Conservation (phyloP, 2,888 invertebrate species). For the Serrognathus titanus region DNA sequence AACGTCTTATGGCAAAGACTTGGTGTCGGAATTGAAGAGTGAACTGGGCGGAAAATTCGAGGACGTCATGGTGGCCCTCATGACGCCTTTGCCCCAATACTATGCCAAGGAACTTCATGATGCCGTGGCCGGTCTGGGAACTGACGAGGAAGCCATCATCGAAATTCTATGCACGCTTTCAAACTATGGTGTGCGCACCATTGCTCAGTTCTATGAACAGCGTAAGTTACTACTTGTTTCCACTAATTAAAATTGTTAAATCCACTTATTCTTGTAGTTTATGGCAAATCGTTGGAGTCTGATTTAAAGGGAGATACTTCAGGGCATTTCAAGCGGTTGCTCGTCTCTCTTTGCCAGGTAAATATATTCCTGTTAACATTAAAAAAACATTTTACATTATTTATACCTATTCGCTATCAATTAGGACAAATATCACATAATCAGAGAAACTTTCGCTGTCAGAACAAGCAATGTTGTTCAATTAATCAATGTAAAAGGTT, state of each 20-base stretch:
- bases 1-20: constrained; percentile 84
- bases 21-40: constrained; percentile 77
- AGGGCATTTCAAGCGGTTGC: constrained; percentile 90
- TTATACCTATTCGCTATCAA: constrained; percentile 15
- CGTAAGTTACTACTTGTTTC: constrained; percentile 52
- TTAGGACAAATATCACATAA: not conserved
- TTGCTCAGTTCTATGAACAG: constrained; percentile 79
- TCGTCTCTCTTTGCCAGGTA: constrained; percentile 77
- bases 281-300: constrained; percentile 74
- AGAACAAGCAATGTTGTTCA: not conserved
- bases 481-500: too few relatives aligned
- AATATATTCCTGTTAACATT: constrained; percentile 8
- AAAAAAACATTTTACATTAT: not conserved
- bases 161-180: constrained; percentile 90
- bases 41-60: constrained; percentile 88
- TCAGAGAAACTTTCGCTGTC: not conserved
- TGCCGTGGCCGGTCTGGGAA: constrained; percentile 82
- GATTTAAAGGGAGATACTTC: constrained; percentile 91
- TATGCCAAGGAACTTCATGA: constrained; percentile 87
- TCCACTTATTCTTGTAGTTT: constrained; percentile 58
- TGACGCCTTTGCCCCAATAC: constrained; percentile 87
- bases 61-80: constrained; percentile 83
- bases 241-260: not conserved
- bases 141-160: constrained; percentile 86
- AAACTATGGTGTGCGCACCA: constrained; percentile 84